phyloP scores from a whole-genome alignment of 53 echinoderm and acorn worm species.

The Henricia sp. region DNA sequence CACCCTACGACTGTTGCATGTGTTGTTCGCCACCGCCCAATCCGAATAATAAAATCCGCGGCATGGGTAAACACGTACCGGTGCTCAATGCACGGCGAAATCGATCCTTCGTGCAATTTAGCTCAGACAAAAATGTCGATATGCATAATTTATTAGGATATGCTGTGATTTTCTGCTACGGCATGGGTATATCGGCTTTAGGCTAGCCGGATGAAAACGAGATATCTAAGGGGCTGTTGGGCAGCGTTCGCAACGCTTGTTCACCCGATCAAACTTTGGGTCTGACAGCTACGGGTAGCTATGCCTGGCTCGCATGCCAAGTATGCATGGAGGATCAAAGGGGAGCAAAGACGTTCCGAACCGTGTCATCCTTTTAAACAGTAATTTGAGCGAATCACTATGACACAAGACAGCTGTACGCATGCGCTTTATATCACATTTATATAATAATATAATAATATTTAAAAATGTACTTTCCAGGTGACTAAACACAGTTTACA shows the following conservation, averaged over 20 bases:
- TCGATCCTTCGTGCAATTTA: background rate
- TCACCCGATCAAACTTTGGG: background rate
- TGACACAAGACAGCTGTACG: no score
- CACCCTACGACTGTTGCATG: slow-evolving; percentile 36
- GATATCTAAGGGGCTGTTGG: no score
- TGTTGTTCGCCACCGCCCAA: background rate
- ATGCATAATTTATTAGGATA: slow-evolving; percentile 23
- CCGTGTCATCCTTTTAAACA: slow-evolving; percentile 9
- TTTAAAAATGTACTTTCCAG: no score
- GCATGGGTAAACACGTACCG: background rate
- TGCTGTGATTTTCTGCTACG: background rate
- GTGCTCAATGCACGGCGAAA: background rate
- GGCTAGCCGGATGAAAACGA: no score
- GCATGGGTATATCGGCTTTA: no score
- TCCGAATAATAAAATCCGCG: background rate
- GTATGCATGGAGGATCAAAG: slow-evolving; percentile 17
- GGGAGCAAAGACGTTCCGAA: background rate
- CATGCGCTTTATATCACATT: no score
- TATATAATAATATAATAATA: no score
- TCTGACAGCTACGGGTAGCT: slow-evolving; percentile 34
- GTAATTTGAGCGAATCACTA: background rate
- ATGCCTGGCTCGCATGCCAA: slow-evolving; percentile 5
- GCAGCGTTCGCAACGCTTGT: background rate
- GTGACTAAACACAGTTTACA: no score
- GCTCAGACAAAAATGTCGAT: slow-evolving; percentile 20